Evolutionary conservation across 2,797 vertebrate species (phyloP).

Genomic region (Lepus oiostolus): DNA sequence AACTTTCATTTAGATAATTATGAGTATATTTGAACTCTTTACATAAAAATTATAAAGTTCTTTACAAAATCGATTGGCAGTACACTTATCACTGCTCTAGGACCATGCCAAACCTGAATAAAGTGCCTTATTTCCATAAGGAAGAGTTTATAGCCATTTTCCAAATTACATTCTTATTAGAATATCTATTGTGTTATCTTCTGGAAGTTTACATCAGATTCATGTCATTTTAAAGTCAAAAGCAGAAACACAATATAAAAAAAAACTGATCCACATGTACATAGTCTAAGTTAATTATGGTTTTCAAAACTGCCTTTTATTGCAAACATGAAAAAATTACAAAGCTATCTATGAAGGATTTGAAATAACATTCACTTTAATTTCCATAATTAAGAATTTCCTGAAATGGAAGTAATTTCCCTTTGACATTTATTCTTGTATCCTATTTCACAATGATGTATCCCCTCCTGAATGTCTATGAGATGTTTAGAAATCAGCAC

Average conservation of each 20-base stretch:
- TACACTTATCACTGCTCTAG: conserved; percentile 16
- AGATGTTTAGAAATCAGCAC: conserved; percentile 24
- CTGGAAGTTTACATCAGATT: conserved; percentile 15
- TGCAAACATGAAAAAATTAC: conserved; percentile 24
- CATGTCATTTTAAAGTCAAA: conserved; percentile 31
- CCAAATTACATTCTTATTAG: not conserved
- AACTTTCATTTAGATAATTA: conserved; percentile 23
- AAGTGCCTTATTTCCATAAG: not conserved
- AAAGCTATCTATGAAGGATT: conserved; percentile 1
- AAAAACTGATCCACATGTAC: not conserved
- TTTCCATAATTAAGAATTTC: conserved; percentile 61
- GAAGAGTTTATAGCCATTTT: conserved; percentile 8
- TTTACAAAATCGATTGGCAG: conserved; percentile 28
- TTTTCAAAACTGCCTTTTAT: conserved; percentile 40
- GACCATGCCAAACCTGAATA: not conserved
- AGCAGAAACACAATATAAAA: not conserved
- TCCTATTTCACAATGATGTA: conserved; percentile 15
- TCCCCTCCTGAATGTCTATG: not conserved
- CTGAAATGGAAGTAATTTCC: conserved; percentile 53
- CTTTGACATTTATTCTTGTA: conserved; percentile 47
- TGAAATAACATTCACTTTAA: conserved; percentile 50
- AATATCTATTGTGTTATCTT: not conserved
- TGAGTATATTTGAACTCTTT: conserved; percentile 1
- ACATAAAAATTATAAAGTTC: conserved; percentile 34
- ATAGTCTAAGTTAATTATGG: not conserved